phyloP scores from a whole-genome alignment of 2,113 vertebrate genomes.

The Pongo pygmaeus region DNA sequence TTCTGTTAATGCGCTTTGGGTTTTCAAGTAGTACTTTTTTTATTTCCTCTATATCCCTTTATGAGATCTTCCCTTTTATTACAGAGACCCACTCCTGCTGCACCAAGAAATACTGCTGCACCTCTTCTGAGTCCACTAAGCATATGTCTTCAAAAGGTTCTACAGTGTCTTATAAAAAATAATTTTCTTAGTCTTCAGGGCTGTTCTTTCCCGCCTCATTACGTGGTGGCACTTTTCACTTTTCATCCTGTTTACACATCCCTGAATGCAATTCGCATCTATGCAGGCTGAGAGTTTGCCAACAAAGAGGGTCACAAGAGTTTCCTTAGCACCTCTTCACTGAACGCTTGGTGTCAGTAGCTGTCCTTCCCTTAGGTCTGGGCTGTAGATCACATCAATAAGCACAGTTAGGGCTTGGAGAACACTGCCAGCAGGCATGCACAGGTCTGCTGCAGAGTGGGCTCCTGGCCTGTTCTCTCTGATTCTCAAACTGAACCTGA shows the following conservation, averaged over 20 bases:
- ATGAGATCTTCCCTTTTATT: neutral
- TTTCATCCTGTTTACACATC: neutral
- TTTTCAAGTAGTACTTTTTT: neutral
- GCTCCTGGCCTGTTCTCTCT: too few relatives aligned
- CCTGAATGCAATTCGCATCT: neutral
- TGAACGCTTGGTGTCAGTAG: neutral
- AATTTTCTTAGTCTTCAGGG: neutral
- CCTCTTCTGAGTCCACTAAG: neutral
- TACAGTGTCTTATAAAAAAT: neutral
- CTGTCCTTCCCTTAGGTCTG: neutral
- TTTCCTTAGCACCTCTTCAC: neutral
- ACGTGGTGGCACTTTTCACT: neutral
- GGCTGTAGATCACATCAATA: neutral
- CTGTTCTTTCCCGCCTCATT: neutral
- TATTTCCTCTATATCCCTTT: neutral
- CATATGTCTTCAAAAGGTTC: neutral
- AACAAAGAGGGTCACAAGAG: neutral
- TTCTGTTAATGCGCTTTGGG: neutral
- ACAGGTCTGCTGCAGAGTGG: neutral
- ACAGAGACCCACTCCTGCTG: neutral
- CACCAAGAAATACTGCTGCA: neutral
- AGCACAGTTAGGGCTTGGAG: neutral
- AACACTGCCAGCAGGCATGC: accelerated
- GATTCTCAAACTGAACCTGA: neutral
- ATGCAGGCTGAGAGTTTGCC: neutral